Evolutionary conservation across 2,888 invertebrate genomes (phyloP), one percentile per base, ranked within the genome.

Genomic region (Drosophila anomelani): DNA sequence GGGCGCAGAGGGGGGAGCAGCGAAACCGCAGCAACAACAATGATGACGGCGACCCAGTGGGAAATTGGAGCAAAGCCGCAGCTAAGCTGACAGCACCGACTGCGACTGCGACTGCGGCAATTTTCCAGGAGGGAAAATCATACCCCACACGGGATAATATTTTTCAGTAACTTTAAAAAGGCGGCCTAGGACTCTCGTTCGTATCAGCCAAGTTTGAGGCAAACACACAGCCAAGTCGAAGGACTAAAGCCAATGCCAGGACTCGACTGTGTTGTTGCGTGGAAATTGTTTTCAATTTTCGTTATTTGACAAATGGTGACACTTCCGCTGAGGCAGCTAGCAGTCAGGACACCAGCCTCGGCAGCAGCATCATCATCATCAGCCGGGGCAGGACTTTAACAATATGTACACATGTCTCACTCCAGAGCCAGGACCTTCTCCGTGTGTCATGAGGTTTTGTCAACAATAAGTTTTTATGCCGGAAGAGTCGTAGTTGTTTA

Each of bases 211-310:
- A 66, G 51, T 49, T 51, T 64, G 13, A 20, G 43, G 43, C 64
- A 62, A 63, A 43, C 34, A 29, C 36, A 13, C 46, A 8, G 4
- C 7, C 57, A 23, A 17, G 32, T 49, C 29, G 68, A 57, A 69
- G 23, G 53, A 59, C 71, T 53, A 49, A 23, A 41, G 55, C 44
- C 41, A 68, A 73, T 36, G 56, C 57, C 56, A 49, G 38, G 36
- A 75, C 41, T 47, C 47, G 47, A 47, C 47, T 17, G 26, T 32
- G 17, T 20, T 60, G 51, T 66, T 57, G 59, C 51, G 85, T 85
- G 90, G 82, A 90, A 90, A 90, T 90, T 90, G 90, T 90, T 90
- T 90, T 90, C 91, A 90, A 90, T 90, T 90, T 90, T 90, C 90
- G 89, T 89, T 90, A 90, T 90, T 90, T 90, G 90, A 90, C 90